Percentiles rank a stretch among this genome's conserved stretches.
phyloP scores from a whole-genome alignment of 2,888 invertebrate species.

The Drosophila subquinaria region DNA sequence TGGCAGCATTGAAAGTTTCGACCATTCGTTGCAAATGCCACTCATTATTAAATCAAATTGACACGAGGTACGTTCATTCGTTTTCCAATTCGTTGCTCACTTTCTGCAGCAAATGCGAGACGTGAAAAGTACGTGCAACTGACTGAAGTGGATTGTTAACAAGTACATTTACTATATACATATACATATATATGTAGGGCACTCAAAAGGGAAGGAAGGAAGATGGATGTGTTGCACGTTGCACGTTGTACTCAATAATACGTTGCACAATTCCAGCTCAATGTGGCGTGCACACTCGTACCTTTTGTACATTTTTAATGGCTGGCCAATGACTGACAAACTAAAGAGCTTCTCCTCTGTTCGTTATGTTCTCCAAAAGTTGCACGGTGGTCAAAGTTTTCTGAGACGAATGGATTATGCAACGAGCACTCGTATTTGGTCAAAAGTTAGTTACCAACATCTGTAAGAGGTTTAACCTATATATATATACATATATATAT shows the following conservation, averaged over 20 bases:
- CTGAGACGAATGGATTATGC: conserved; percentile 13
- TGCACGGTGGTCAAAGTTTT: conserved; percentile 13
- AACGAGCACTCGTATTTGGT: conserved; percentile 1
- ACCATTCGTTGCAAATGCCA: conserved; percentile 51
- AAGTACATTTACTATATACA: not conserved
- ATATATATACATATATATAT: not conserved
- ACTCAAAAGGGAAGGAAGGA: not conserved
- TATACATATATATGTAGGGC: not conserved
- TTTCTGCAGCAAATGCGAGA: conserved; percentile 12
- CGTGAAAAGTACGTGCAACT: conserved; percentile 27
- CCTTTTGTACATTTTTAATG: conserved; percentile 52
- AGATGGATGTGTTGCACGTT: conserved; percentile 11
- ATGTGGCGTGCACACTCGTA: conserved; percentile 33
- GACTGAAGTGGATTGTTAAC: conserved; percentile 3
- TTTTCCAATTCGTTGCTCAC: conserved; percentile 41
- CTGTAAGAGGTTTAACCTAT: not conserved
- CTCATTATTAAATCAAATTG: conserved; percentile 76
- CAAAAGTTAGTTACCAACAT: conserved; percentile 9
- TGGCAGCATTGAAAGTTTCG: conserved; percentile 25
- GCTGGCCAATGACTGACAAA: conserved; percentile 16
- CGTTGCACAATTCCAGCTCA: conserved; percentile 33
- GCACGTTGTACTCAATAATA: not conserved
- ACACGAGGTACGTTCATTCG: conserved; percentile 48
- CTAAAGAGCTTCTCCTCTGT: conserved; percentile 15
- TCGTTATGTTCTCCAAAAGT: conserved; percentile 11